Conservation (phyloP, 2,797 vertebrate species). For the Acrossocheilus wenchowensis region DNA sequence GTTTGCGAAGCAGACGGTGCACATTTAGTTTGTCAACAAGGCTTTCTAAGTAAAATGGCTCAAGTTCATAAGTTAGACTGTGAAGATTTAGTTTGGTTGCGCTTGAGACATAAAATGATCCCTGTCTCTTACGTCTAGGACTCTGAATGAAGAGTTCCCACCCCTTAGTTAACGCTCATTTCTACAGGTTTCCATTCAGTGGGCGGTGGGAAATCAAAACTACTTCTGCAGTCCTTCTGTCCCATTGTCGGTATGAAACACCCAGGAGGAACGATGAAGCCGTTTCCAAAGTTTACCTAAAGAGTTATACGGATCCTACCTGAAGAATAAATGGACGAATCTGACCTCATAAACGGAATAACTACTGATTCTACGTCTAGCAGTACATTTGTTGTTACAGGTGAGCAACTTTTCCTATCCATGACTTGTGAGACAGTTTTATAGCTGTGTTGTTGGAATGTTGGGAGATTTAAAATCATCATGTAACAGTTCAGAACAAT, state of each 20-base stretch:
- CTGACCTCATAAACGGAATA: neutral
- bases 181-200: slow-evolving; percentile 4
- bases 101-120: neutral
- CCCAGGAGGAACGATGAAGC: neutral
- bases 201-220: neutral
- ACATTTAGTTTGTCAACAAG: neutral
- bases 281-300: neutral
- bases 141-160: neutral
- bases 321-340: neutral
- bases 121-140: neutral
- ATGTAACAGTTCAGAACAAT: neutral
- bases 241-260: neutral
- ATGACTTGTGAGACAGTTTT: neutral
- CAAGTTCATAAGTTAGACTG: neutral
- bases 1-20: neutral
- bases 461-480: neutral
- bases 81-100: neutral
- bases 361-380: neutral
- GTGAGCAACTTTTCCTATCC: neutral
- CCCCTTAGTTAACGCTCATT: neutral
- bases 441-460: neutral
- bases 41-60: neutral
- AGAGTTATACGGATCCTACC: neutral
- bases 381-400: neutral
- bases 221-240: neutral